A percentile compares a stretch with the other conserved stretches of the same genome.
These are phyloP conservation scores for Anser cygnoides DNA, from an alignment of 2,113 vertebrate genomes.

Conservation along the genomic window DNA sequence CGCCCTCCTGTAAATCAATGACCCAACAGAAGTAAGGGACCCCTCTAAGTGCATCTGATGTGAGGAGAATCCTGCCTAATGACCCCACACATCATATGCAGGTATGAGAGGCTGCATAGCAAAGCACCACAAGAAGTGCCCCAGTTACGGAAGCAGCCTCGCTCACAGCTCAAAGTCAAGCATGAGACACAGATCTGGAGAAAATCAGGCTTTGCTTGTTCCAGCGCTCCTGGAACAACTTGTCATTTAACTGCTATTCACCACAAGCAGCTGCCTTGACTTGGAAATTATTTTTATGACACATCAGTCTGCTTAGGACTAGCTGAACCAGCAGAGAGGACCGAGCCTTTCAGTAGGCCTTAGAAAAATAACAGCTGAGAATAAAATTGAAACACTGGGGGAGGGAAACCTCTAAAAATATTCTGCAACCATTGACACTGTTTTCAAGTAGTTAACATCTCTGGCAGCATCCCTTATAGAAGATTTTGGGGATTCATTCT, in stretches of 20 bases:
- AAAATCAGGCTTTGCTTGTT: constrained; percentile 57
- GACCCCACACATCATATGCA: not conserved
- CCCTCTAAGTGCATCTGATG: not conserved
- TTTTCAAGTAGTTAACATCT: not conserved
- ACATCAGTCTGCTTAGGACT: not conserved
- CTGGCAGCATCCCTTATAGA: not conserved
- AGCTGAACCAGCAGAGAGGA: constrained; percentile 28
- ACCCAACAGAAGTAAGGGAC: not conserved
- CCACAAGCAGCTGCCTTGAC: constrained; percentile 43
- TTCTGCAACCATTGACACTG: not conserved
- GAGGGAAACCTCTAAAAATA: not conserved
- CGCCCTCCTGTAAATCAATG: not conserved
- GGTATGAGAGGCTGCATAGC: not conserved
- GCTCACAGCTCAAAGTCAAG: not conserved
- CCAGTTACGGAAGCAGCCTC: not conserved
- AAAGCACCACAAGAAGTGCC: not conserved
- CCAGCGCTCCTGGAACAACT: constrained; percentile 43
- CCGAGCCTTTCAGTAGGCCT: not conserved
- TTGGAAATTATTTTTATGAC: constrained; percentile 10
- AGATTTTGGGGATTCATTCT: not conserved
- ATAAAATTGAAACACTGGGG: not conserved
- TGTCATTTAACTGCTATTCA: constrained; percentile 58
- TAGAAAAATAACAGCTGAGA: not conserved
- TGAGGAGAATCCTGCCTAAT: not conserved
- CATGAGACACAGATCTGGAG: not conserved